Percentiles rank a stretch among this genome's conserved stretches.
These are phyloP conservation scores for Bergia puertoricense DNA, from an alignment of 92 coral and sea anemone species.

Conservation along the genomic window DNA sequence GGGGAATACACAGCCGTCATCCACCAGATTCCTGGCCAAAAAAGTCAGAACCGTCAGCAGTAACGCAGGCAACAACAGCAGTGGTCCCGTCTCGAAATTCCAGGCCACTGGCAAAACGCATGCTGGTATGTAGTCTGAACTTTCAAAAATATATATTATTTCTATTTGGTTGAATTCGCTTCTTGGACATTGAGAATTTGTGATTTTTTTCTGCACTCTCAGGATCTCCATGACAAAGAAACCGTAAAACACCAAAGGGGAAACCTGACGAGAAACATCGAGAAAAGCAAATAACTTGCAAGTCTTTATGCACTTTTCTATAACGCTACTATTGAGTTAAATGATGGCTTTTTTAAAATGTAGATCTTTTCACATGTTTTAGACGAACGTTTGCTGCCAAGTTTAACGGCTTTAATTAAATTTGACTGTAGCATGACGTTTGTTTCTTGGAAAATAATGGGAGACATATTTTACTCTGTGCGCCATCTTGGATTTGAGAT, in stretches of 20 bases:
- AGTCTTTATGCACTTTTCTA: too few species aligned
- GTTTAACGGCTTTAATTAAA: too few species aligned
- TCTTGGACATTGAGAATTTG: background rate
- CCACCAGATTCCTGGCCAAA: background rate
- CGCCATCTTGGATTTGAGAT: too few species aligned
- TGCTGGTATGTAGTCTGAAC: background rate
- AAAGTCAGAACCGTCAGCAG: background rate
- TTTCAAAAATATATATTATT: background rate
- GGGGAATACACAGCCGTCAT: background rate
- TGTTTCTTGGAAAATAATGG: too few species aligned
- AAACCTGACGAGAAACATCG: background rate
- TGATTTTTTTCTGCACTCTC: background rate
- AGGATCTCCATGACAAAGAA: background rate
- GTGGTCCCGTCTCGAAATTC: background rate
- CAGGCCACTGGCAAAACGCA: background rate
- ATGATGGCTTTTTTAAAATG: too few species aligned
- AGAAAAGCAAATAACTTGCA: background rate
- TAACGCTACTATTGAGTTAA: too few species aligned
- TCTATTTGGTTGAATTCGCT: background rate
- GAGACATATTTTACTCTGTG: too few species aligned
- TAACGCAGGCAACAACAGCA: background rate
- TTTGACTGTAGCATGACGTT: too few species aligned
- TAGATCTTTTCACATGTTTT: too few species aligned
- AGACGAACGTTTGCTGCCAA: too few species aligned
- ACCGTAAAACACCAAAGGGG: background rate